Evolutionary conservation across 2,113 vertebrate genomes (phyloP).

Genomic region (Bubo scandiacus): DNA sequence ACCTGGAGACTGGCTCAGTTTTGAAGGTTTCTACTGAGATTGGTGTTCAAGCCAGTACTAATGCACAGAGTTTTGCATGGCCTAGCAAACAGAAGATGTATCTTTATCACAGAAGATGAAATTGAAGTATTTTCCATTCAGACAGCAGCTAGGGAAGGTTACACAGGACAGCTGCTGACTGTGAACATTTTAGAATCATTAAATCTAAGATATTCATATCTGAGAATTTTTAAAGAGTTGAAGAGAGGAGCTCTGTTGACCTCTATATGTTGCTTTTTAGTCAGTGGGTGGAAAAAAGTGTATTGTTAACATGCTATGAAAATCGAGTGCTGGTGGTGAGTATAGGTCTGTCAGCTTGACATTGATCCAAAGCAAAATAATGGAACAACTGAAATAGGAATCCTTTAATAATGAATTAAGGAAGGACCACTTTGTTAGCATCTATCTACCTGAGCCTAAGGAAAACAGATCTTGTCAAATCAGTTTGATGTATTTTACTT

Average conservation of each 20-base stretch:
- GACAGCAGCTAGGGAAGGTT: neutral
- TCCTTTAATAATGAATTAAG: neutral
- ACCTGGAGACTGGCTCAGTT: neutral
- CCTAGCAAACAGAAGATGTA: neutral
- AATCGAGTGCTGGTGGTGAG: neutral
- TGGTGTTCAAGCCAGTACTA: neutral
- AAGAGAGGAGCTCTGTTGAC: neutral
- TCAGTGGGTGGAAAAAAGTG: neutral
- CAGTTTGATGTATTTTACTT: neutral
- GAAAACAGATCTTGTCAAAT: neutral
- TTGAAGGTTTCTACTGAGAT: neutral
- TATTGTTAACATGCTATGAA: neutral
- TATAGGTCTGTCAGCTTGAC: neutral
- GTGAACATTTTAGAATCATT: neutral
- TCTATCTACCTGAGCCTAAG: neutral
- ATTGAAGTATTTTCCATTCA: neutral
- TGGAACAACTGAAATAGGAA: neutral
- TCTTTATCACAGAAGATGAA: neutral
- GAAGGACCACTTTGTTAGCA: neutral
- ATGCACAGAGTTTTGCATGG: neutral
- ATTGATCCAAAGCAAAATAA: neutral
- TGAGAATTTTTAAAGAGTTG: neutral
- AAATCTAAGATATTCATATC: neutral
- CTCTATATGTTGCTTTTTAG: neutral
- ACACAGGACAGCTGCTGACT: neutral